Base-by-base conservation (phyloP, 2,888 invertebrate genomes). In the Drosophila meridionalis region DNA sequence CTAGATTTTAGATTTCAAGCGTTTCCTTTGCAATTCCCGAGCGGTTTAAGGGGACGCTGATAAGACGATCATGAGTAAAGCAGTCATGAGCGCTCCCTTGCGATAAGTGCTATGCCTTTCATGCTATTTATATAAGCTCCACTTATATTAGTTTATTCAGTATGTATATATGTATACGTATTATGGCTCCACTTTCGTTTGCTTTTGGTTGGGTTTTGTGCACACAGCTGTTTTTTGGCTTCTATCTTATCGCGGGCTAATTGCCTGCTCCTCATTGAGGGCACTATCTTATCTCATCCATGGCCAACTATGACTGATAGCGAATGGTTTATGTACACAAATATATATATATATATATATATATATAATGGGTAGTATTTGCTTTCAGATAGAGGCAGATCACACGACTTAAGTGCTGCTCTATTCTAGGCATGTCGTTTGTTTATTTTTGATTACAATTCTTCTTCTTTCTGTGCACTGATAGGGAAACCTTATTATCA, bases 151-250 rank as follows among this genome's bases (percentile, higher is more conserved):
- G 12, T 42, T 42, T 30, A 26, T 30, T 45, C 26, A 48, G 11
- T 57, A 12, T 67, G 53, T 50, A 26, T 66, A 6, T 4, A 38
- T 8, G n/a, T 9, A 48, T 48, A 48, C 30, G 7, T 14, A 30
- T 14, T 3, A 6, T 40, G 69, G 59, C 69, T 76, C 59, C 65
- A 89, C 75, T 83, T 83, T 83, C 84, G 71, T 87, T 83, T 73
- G 75, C 82, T 59, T 73, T 73, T 57, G 32, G 6, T 62, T 66
- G 62, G 52, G 62, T 62, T 69, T 67, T 73, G 58, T 90, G 71
- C 75, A 89, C 90, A 89, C 85, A 85, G 85, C 85, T 85, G 85
- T 85, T 85, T 89, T 82, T 52, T 3, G 65, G 40, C 48, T 57
- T 61, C 52, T 81, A 89, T 83, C 83, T 83, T 83, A 83, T 89